Conservation (phyloP, 2,888 invertebrate species). For the Polietes domitor region DNA sequence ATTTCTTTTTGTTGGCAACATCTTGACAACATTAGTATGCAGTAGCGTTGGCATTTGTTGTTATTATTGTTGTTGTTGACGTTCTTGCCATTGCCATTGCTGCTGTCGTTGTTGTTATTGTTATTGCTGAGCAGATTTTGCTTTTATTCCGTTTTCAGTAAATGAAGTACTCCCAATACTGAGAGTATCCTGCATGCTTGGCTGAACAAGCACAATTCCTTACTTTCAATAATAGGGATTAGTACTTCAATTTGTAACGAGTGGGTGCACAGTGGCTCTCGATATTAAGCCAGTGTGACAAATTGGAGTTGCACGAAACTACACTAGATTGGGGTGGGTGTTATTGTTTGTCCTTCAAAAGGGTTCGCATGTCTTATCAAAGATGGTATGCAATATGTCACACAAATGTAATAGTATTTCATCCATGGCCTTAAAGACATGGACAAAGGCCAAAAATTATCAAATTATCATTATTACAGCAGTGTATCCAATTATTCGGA, state of each 20-base stretch:
- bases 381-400: too few relatives aligned
- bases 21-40: constrained; percentile 62
- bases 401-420: too few relatives aligned
- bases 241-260: not conserved
- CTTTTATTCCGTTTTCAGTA: not conserved
- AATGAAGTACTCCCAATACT: constrained; percentile 14
- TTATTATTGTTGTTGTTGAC: constrained; percentile 25
- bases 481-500: too few relatives aligned
- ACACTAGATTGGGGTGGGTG: too few relatives aligned
- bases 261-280: not conserved
- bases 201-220: constrained; percentile 44
- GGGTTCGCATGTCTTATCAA: too few relatives aligned
- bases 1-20: constrained; percentile 59
- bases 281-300: not conserved
- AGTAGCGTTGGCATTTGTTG: constrained; percentile 7
- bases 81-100: constrained; percentile 7
- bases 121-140: not conserved
- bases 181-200: constrained; percentile 16
- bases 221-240: constrained; percentile 27
- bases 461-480: too few relatives aligned
- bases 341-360: too few relatives aligned
- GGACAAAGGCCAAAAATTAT: too few relatives aligned
- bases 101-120: constrained; percentile 20
- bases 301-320: too few relatives aligned
- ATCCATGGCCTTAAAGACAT: too few relatives aligned